Percentiles rank a stretch among this genome's conserved stretches.
Evolutionary conservation across 2,888 invertebrate species (phyloP).

Genomic region (Pristionchus entomophagus): DNA sequence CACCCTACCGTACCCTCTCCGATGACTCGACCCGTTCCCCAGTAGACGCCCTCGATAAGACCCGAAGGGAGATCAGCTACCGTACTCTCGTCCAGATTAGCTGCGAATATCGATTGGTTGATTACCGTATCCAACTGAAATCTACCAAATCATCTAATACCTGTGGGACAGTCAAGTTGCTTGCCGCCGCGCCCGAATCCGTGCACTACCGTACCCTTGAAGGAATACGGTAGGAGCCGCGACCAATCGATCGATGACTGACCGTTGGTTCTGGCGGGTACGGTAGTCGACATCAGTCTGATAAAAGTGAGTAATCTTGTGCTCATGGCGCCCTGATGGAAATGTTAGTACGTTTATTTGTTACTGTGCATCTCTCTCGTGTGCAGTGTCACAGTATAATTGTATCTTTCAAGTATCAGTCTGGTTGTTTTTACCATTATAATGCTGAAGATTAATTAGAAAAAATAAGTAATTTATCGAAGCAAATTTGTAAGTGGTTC

Average conservation of each 20-base stretch:
- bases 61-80: slow-evolving; percentile 86
- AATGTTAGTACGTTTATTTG: no score
- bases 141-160: no score
- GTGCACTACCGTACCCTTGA: slow-evolving; percentile 86
- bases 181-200: slow-evolving; percentile 98
- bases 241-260: slow-evolving; percentile 2
- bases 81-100: slow-evolving; percentile 85
- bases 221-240: slow-evolving; percentile 57
- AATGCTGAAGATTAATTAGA: neutral
- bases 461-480: neutral
- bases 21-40: slow-evolving; percentile 90
- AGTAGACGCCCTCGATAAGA: slow-evolving; percentile 90
- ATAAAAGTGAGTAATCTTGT: neutral
- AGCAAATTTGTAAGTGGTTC: neutral
- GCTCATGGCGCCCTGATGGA: no score
- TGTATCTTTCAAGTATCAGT: no score
- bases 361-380: no score
- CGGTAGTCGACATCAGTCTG: neutral
- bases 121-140: no score
- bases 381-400: no score
- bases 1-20: slow-evolving; percentile 54
- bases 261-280: neutral
- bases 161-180: slow-evolving; percentile 94
- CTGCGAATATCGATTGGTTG: no score
- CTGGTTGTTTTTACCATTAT: neutral